A percentile compares a stretch with the other conserved stretches of the same genome.
phyloP scores from a whole-genome alignment of 2,113 vertebrate genomes.

The Hydropotes inermis region DNA sequence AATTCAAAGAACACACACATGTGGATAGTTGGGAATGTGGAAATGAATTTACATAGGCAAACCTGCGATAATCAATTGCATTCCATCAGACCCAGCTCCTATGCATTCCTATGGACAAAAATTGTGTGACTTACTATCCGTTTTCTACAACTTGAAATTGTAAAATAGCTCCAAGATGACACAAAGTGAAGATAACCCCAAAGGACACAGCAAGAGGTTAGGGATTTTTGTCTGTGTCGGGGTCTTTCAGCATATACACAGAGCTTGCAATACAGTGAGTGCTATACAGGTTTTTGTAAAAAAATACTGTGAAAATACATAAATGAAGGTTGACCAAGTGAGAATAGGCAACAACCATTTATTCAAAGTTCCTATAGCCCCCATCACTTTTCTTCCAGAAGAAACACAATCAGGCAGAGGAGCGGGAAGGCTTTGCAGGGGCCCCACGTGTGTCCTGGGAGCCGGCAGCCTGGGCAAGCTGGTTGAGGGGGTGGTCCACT shows the following conservation, averaged over 20 bases:
- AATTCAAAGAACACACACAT: background rate
- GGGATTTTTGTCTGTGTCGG: background rate
- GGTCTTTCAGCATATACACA: background rate
- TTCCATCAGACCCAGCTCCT: background rate
- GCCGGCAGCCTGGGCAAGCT: background rate
- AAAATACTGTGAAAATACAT: background rate
- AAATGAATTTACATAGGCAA: background rate
- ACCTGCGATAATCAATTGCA: fast-evolving
- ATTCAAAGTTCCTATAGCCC: background rate
- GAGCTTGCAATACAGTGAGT: background rate
- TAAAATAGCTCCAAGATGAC: background rate
- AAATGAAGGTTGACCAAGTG: background rate
- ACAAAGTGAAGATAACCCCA: background rate
- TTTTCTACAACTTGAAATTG: background rate
- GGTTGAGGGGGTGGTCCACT: background rate
- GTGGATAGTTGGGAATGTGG: background rate
- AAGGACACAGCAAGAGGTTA: fast-evolving
- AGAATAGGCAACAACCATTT: background rate
- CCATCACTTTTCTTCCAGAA: background rate
- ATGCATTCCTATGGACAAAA: background rate
- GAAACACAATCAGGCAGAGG: background rate
- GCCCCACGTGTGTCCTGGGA: fast-evolving
- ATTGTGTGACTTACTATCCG: background rate
- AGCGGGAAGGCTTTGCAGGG: background rate
- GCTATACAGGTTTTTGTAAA: background rate